Base-by-base conservation (phyloP, 64 coral and sea anemone genomes). In the Pocillopora verrucosa region DNA sequence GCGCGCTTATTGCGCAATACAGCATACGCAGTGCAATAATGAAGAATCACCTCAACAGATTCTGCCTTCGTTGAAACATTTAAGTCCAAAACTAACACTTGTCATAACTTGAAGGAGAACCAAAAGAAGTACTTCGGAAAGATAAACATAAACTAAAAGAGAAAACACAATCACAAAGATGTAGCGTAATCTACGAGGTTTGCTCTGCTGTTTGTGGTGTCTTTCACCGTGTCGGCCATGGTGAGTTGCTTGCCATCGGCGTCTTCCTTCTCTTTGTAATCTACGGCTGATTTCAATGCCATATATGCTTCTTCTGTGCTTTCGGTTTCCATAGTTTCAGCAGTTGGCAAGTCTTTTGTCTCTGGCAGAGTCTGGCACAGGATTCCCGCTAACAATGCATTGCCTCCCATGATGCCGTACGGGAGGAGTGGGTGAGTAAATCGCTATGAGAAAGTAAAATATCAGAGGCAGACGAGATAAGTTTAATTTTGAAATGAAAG, bases 251-350 rank as follows among this genome's bases (percentile, higher is more conserved):
- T 87, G 45, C 73, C 51, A 20, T 74, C 75, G 1, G 16, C 75
- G 5, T 36, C 17, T 9, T 77, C 16, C 19, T 77, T 77, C 20
- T 77, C 38, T 22, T 70, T 73, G 45, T 9, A 60, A 15, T 83
- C 80, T 83, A 51, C 41, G 7, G 36, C 17, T 11, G 24, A 35
- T 2, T 72, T 22, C 68, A 87, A 30, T 59, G 34, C 36, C 17
- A 87, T 87, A 13, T 34, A 26, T 59, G 26, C 35, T 4, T 88
- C 59, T 37, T 59, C 73, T 11, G 17, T 41, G 17, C 38, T 20
- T 10, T 77, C 75, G 36, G 75, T 56, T 36, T 88, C 75, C 73
- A 88, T 63, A 17, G 86, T 88, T 75, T 88, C 86, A 73, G 41
- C 60, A 25, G 86, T 88, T 25, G 86, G 73, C 75, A 76, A 77